phyloP scores from a whole-genome alignment of 1,140 invertebrate genomes.

The Mya arenaria region DNA sequence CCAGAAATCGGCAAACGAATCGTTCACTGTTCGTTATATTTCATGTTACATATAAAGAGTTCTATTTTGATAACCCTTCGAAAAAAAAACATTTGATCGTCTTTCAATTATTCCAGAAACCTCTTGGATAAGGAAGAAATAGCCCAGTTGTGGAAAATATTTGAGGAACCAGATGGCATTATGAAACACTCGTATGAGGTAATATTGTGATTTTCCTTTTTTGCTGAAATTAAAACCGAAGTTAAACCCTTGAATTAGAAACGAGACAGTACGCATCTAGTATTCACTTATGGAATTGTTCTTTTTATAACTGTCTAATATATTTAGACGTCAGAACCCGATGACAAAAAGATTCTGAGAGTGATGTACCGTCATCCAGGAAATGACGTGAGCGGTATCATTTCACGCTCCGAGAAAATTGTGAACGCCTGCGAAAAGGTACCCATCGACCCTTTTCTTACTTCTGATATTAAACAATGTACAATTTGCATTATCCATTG shows the following conservation, averaged over 20 bases:
- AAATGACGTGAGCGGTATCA: conserved; percentile 31
- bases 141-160: conserved; percentile 34
- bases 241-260: neutral
- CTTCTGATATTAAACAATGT: neutral
- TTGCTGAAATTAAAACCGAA: neutral
- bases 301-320: neutral
- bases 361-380: conserved; percentile 47
- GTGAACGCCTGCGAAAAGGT: conserved; percentile 51
- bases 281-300: neutral
- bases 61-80: neutral
- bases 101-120: conserved; percentile 1
- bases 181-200: conserved; percentile 41
- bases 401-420: conserved; percentile 34
- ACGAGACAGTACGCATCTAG: too few species aligned
- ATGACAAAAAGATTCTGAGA: conserved; percentile 41
- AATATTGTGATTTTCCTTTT: neutral
- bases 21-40: too few species aligned
- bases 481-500: neutral
- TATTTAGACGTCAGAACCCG: conserved; percentile 39
- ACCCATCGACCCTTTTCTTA: neutral
- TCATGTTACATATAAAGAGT: too few species aligned
- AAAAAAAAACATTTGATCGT: neutral
- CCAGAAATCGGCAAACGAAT: too few species aligned
- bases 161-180: conserved; percentile 29
- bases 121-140: conserved; percentile 38